A percentile compares a stretch with the other conserved stretches of the same genome.
Evolutionary conservation across 2,888 invertebrate species (phyloP).

Genomic region (Andrena chrysosceles): DNA sequence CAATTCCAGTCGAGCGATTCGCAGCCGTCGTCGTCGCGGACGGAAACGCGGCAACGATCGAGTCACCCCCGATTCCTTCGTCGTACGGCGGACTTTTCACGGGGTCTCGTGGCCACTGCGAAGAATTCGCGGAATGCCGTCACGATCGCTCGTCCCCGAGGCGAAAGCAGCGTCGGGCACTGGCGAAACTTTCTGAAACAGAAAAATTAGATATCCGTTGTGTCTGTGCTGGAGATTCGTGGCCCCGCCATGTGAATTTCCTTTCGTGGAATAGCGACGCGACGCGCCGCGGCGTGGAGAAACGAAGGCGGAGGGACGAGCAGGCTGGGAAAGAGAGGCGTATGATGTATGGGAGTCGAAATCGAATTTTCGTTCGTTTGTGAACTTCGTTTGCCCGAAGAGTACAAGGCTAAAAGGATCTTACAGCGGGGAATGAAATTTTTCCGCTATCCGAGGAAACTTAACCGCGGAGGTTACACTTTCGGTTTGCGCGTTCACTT

Average conservation of each 20-base stretch:
- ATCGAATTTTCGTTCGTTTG: constrained; percentile 82
- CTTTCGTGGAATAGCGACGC: constrained; percentile 51
- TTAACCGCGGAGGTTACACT: constrained; percentile 74
- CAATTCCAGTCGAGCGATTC: constrained; percentile 66
- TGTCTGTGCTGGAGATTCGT: constrained; percentile 68
- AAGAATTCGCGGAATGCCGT: constrained; percentile 74
- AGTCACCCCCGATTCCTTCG: constrained; percentile 21
- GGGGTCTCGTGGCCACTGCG: constrained; percentile 25
- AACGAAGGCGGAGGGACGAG: constrained; percentile 31
- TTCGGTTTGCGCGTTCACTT: constrained; percentile 56
- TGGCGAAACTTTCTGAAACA: constrained; percentile 76
- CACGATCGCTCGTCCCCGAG: constrained; percentile 29
- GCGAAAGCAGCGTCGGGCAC: neutral
- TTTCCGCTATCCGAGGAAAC: constrained; percentile 72
- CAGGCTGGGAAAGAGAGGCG: constrained; percentile 58
- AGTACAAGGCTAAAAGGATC: constrained; percentile 76
- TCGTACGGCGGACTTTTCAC: constrained; percentile 50
- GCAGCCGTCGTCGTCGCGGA: constrained; percentile 21
- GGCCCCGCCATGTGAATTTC: constrained; percentile 70
- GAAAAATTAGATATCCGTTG: constrained; percentile 79
- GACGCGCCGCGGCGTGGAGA: constrained; percentile 14
- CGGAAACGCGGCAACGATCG: constrained; percentile 63
- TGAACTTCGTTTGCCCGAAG: constrained; percentile 78
- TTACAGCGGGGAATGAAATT: constrained; percentile 74
- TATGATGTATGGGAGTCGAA: constrained; percentile 80